Evolutionary conservation across 2,113 vertebrate genomes (phyloP).

Genomic region (Sylvilagus bachmani): DNA sequence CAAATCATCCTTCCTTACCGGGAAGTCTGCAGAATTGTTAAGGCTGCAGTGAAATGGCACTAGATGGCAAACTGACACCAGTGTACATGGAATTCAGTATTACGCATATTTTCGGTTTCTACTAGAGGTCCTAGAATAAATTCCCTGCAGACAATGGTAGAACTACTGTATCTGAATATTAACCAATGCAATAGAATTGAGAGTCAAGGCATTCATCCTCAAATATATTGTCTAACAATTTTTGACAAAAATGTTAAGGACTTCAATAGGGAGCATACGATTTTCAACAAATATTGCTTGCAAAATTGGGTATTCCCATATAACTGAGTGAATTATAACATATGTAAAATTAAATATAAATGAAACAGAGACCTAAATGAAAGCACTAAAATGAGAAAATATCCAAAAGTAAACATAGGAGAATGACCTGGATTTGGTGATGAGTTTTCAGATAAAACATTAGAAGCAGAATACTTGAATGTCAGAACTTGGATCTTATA

Average conservation of each 20-base stretch:
- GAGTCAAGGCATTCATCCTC: not conserved
- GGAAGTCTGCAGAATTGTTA: not conserved
- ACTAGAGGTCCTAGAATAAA: not conserved
- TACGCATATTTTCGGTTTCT: not conserved
- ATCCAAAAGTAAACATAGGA: not conserved
- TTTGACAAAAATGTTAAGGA: not conserved
- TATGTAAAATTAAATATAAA: not conserved
- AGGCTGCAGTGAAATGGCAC: not conserved
- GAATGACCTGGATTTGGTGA: not conserved
- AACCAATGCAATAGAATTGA: not conserved
- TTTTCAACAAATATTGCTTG: not conserved
- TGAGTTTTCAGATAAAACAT: not conserved
- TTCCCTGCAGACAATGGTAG: no score
- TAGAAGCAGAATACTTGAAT: not conserved
- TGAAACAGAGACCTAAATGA: not conserved
- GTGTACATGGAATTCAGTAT: not conserved
- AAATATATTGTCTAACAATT: not conserved
- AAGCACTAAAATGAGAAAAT: not conserved
- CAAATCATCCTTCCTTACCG: not conserved
- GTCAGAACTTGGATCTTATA: not conserved
- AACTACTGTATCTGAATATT: not conserved
- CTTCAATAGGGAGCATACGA: not conserved
- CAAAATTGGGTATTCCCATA: not conserved
- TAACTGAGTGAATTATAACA: not conserved
- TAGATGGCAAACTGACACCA: not conserved